These are phyloP conservation scores for Orycteropus afer DNA, from an alignment of 2,113 vertebrate genomes.

Conservation along the genomic window DNA sequence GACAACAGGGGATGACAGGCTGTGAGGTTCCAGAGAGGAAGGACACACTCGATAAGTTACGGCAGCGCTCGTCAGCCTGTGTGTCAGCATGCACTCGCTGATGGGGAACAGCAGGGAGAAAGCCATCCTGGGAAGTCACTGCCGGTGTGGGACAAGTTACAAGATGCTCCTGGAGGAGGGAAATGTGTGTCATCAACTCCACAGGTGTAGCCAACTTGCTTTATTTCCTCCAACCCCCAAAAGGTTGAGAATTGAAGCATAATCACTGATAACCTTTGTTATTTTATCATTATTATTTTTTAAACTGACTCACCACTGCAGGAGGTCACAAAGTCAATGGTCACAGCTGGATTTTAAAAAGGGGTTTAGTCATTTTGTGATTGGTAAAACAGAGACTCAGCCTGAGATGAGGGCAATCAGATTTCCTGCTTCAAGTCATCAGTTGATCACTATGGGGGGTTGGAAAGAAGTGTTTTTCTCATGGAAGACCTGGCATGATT, in stretches of 20 bases:
- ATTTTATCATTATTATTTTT: constrained; percentile 69
- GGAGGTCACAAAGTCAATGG: constrained; percentile 64
- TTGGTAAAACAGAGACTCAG: constrained; percentile 64
- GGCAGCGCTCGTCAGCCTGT: neutral
- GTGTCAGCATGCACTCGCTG: constrained; percentile 18
- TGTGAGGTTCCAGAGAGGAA: neutral
- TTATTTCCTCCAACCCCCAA: constrained; percentile 9
- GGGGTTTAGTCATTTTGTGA: constrained; percentile 68
- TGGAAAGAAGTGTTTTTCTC: constrained; percentile 70
- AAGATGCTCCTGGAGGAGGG: constrained; percentile 33
- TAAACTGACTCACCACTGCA: constrained; percentile 40
- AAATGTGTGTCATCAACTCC: neutral
- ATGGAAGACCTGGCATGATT: constrained; percentile 32
- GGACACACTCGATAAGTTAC: constrained; percentile 63
- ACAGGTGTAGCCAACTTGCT: constrained; percentile 5
- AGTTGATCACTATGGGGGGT: constrained; percentile 64
- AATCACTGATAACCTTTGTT: constrained; percentile 37
- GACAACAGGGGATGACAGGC: constrained; percentile 55
- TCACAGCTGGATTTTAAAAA: constrained; percentile 77
- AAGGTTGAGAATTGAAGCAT: constrained; percentile 27
- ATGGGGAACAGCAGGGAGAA: neutral
- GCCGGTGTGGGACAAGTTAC: constrained; percentile 20
- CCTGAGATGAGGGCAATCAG: constrained; percentile 60
- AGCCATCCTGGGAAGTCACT: constrained; percentile 42
- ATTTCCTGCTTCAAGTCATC: constrained; percentile 66